A percentile compares a stretch with the other conserved stretches of the same genome.
Conservation (phyloP, 1,140 invertebrate genomes). For the Helicoverpa armigera region DNA sequence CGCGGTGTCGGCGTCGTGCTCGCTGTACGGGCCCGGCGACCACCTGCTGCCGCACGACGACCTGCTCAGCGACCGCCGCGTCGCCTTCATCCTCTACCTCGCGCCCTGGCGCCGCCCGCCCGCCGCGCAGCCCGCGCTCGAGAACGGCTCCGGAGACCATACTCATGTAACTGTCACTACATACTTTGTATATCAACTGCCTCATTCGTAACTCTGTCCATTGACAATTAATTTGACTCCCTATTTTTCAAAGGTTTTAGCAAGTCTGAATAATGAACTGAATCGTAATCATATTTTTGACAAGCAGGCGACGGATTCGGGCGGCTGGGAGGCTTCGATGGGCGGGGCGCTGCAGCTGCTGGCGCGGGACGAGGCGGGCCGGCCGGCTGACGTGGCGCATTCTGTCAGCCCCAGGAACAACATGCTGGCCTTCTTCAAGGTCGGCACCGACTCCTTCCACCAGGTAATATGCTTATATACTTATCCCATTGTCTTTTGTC, state of each 20-base stretch:
- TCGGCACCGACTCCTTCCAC: slow-evolving; percentile 82
- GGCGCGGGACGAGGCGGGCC: slow-evolving; percentile 86
- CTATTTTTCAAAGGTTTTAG: no score
- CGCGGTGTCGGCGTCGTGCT: slow-evolving; percentile 90
- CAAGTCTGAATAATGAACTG: no score
- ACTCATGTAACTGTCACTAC: neutral
- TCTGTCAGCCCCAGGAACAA: slow-evolving; percentile 90
- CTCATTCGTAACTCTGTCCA: no score
- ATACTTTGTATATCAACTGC: neutral
- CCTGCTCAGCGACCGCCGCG: slow-evolving; percentile 89
- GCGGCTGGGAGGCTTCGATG: slow-evolving; percentile 87
- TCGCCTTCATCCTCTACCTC: slow-evolving; percentile 91
- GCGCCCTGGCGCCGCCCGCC: slow-evolving; percentile 81
- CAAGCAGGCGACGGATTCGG: slow-evolving; percentile 30
- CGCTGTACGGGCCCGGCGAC: slow-evolving; percentile 90
- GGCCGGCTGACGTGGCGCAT: slow-evolving; percentile 86
- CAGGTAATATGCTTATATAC: slow-evolving; percentile 60
- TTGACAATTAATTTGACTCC: no score
- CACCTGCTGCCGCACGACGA: slow-evolving; percentile 92
- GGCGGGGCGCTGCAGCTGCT: slow-evolving; percentile 91
- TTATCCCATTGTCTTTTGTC: no score
- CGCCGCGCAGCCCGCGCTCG: slow-evolving; percentile 28
- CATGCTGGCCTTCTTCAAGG: slow-evolving; percentile 91
- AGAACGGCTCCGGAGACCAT: slow-evolving; percentile 65
- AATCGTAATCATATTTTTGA: neutral